Base-by-base conservation (phyloP, 2,113 vertebrate species). In the Siphamia tubifer region DNA sequence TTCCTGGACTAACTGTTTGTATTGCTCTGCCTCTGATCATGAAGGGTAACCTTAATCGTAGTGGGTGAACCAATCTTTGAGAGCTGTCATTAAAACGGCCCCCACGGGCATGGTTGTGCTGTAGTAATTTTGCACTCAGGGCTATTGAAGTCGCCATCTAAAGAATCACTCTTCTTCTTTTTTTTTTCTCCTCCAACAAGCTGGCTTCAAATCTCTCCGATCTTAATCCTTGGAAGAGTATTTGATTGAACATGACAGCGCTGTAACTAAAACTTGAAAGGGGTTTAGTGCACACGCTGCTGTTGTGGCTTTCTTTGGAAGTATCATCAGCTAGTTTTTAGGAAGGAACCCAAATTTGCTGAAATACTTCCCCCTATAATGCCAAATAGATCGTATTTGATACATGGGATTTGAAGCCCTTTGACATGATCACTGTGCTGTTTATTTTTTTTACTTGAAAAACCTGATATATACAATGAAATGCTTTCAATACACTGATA, bases 71-170 rank as follows among this genome's bases (percentile, higher is more conserved):
- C 88, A 79, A 78, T 88, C 74, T 88, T 73, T 72, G 52, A 63
- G 81, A 85, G 87, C 90, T 90, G 89, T 89, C 90, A 92, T 93
- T 92, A 93, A 92, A 93, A 91, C 34, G 71, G 49, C 79, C 83
- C 91, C 84, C 52, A 32, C 35, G 71, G 91, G 71, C 90, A 79
- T 58, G 51, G 71, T 49, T 40, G 78, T 71, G 73, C 54, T 24
- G 42, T 77, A 51, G 74, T 85, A 78, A 78, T 83, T 81, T 68
- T 77, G 60, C 69, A 89, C 90, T 88, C 81, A 66, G 84, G 90
- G 91, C 90, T 75, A 87, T 86, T 85, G 62, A 84, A 86, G 86
- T 81, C 79, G 53, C 86, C 80, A 74, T 90, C 85, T 83, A 28
- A 88, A 85, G 87, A 80, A 79, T 87, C 74, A 52, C 74, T 78